A percentile compares a stretch with the other conserved stretches of the same genome.
These are phyloP conservation scores for Acromyrmex charruanus DNA, from an alignment of 1,140 invertebrate genomes.

Conservation along the genomic window DNA sequence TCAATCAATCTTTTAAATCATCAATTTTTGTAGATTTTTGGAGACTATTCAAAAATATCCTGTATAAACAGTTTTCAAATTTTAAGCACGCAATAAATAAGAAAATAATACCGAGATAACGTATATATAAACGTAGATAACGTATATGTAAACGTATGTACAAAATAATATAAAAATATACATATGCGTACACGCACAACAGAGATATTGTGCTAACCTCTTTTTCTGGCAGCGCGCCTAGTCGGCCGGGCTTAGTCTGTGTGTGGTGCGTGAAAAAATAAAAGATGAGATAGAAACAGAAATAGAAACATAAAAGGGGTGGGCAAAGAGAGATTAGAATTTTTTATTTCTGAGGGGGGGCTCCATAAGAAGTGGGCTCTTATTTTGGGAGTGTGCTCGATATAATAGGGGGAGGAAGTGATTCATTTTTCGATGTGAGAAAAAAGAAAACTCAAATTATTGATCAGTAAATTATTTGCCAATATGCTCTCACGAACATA, in stretches of 20 bases:
- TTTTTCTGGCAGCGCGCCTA: slow-evolving; percentile 86
- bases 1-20: neutral
- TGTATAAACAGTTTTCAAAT: slow-evolving; percentile 31
- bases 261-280: slow-evolving; percentile 75
- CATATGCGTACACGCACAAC: slow-evolving; percentile 62
- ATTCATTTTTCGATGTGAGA: slow-evolving; percentile 13
- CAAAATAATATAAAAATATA: slow-evolving; percentile 63
- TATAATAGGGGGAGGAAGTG: neutral
- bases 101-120: slow-evolving; percentile 55
- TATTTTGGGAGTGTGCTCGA: neutral
- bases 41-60: slow-evolving; percentile 17
- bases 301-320: slow-evolving; percentile 50
- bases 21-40: neutral
- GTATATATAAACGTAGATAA: slow-evolving; percentile 37
- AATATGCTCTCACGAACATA: slow-evolving; percentile 66
- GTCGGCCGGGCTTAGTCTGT: slow-evolving; percentile 84
- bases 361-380: neutral
- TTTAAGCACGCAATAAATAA: slow-evolving; percentile 61
- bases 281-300: slow-evolving; percentile 69
- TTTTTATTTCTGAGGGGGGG: slow-evolving; percentile 10
- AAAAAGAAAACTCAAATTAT: slow-evolving; percentile 34
- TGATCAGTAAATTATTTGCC: slow-evolving; percentile 62
- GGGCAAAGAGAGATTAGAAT: slow-evolving; percentile 52
- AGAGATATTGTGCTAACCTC: slow-evolving; percentile 84
- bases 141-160: slow-evolving; percentile 25